Conservation (phyloP, 2,113 vertebrate genomes). For the Oreochromis spilurus region DNA sequence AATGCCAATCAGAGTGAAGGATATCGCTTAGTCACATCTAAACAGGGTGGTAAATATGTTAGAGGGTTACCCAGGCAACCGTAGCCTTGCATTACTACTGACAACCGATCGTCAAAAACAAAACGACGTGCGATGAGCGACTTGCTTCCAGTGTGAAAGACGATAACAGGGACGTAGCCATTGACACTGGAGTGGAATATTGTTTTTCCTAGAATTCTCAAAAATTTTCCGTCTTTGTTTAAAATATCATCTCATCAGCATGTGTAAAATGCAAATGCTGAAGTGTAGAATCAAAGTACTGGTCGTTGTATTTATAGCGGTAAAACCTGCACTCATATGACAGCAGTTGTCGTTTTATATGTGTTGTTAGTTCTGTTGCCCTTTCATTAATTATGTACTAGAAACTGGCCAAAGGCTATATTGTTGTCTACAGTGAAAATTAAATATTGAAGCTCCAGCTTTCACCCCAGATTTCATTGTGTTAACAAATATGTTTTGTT, state of each 20-base stretch:
- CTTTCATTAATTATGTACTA: conserved; percentile 67
- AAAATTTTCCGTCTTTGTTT: background rate
- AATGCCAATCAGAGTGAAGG: background rate
- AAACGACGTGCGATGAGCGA: background rate
- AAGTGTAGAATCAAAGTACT: background rate
- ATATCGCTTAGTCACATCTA: background rate
- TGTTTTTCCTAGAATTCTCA: background rate
- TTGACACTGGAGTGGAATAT: background rate
- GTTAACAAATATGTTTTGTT: conserved; percentile 78
- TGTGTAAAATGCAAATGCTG: background rate
- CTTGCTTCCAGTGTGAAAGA: background rate
- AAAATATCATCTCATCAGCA: background rate
- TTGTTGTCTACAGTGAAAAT: conserved; percentile 66
- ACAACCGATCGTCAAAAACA: accelerated
- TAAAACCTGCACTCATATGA: conserved; percentile 15
- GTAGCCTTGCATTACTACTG: background rate
- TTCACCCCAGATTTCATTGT: conserved; percentile 69
- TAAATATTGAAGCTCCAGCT: conserved; percentile 68
- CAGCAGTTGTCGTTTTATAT: background rate
- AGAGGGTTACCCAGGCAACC: background rate
- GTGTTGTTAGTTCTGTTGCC: conserved; percentile 37
- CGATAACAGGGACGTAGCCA: conserved; percentile 14
- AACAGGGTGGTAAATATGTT: background rate
- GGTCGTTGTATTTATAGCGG: background rate
- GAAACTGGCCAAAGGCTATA: conserved; percentile 58